These are phyloP conservation scores for Ispidina lecontei DNA, from an alignment of 2,797 vertebrate species.

Conservation along the genomic window DNA sequence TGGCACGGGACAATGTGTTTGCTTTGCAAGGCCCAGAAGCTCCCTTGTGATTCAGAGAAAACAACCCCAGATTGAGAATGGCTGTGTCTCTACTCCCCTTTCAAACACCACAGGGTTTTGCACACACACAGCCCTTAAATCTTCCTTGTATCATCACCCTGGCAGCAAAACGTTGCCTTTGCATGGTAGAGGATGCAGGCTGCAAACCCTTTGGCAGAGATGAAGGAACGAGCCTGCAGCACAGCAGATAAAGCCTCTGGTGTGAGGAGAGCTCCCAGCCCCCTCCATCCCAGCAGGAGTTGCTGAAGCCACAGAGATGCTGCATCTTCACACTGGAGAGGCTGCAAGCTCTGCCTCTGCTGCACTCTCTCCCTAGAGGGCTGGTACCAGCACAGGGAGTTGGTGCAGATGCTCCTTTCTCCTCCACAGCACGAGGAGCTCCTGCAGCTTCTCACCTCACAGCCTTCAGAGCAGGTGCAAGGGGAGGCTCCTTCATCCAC, in stretches of 20 bases:
- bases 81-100: neutral
- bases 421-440: neutral
- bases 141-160: conserved; percentile 31
- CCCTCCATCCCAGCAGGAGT: fast-evolving
- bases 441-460: neutral
- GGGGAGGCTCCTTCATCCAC: neutral
- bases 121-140: conserved; percentile 4
- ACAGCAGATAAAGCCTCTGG: neutral
- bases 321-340: neutral
- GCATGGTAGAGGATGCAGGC: neutral
- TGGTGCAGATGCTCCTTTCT: neutral
- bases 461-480: neutral
- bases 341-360: neutral
- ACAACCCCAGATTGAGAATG: neutral
- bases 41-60: neutral
- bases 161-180: neutral
- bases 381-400: neutral
- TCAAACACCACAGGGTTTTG: neutral
- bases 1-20: fast-evolving
- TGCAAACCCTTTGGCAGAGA: conserved; percentile 15
- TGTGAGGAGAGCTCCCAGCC: neutral
- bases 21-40: neutral
- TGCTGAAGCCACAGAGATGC: neutral
- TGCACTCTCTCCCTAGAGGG: neutral
- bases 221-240: neutral